Percentiles rank a stretch among this genome's conserved stretches.
Conservation (phyloP, 2,888 invertebrate genomes). For the Harmothoe impar region DNA sequence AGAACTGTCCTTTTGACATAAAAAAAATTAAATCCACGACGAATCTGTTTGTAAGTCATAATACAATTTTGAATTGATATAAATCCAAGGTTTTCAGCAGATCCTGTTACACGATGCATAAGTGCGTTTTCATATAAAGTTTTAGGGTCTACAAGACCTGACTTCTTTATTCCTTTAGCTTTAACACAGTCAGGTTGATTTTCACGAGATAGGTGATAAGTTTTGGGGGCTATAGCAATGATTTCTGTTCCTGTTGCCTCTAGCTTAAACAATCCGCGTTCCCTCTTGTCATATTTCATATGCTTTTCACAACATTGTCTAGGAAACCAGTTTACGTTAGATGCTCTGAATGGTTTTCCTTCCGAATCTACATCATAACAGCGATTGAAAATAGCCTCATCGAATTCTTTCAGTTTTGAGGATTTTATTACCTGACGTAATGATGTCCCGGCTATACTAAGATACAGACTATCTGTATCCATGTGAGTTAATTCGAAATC, state of each 20-base stretch:
- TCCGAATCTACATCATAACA: too few relatives aligned
- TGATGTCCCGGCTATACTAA: neutral
- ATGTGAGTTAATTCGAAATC: too few relatives aligned
- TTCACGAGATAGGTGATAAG: too few relatives aligned
- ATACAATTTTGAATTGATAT: neutral
- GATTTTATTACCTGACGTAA: neutral
- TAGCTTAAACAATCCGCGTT: slow-evolving; percentile 9
- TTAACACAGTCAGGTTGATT: too few relatives aligned
- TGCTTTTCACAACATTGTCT: neutral
- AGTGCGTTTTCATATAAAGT: too few relatives aligned
- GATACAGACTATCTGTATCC: neutral
- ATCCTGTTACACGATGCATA: neutral
- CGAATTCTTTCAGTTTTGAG: neutral
- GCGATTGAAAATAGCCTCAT: neutral
- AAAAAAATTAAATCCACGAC: neutral
- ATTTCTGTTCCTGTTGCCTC: too few relatives aligned
- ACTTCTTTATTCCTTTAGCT: neutral
- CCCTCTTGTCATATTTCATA: neutral
- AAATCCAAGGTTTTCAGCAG: slow-evolving; percentile 4
- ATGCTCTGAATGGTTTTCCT: too few relatives aligned
- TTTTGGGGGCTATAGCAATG: too few relatives aligned
- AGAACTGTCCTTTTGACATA: neutral
- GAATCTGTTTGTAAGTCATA: neutral
- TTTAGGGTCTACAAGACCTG: neutral
- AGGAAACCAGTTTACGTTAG: slow-evolving; percentile 30